A percentile compares a stretch with the other conserved stretches of the same genome.
Evolutionary conservation across 2,797 vertebrate species (phyloP).

Genomic region (Allobates femoralis): DNA sequence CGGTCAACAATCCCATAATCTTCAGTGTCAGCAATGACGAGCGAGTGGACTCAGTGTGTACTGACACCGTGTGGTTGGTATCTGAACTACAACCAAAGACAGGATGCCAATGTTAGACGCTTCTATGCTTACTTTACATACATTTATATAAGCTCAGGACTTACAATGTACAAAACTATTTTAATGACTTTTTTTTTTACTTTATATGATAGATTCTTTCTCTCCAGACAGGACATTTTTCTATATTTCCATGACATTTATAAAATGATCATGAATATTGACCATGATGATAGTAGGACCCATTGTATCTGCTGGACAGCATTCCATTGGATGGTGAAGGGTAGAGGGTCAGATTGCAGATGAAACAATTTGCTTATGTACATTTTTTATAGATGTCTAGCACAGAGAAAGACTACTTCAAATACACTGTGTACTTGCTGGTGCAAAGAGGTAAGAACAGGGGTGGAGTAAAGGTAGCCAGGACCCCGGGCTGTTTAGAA

Average conservation of each 20-base stretch:
- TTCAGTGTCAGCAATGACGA: not conserved
- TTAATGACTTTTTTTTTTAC: not conserved
- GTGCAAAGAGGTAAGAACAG: too few species aligned
- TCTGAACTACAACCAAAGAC: constrained; percentile 19
- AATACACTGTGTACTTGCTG: too few species aligned
- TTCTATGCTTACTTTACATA: not conserved
- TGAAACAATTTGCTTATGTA: too few species aligned
- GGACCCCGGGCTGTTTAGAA: too few species aligned
- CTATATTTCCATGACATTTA: not conserved
- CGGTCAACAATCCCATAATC: not conserved
- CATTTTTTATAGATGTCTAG: too few species aligned
- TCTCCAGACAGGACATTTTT: not conserved
- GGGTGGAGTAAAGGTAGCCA: too few species aligned
- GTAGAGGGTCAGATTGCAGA: too few species aligned
- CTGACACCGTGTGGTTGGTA: constrained; percentile 40
- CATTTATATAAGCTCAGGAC: not conserved
- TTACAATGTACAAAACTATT: not conserved
- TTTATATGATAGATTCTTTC: not conserved
- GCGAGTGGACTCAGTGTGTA: constrained; percentile 17
- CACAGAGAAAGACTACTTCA: too few species aligned
- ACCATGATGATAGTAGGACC: not conserved
- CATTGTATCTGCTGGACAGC: not conserved
- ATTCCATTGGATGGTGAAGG: not conserved
- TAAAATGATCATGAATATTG: not conserved
- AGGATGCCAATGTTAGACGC: not conserved